phyloP scores from a whole-genome alignment of 2,888 invertebrate species.

The Rhagonycha lutea region DNA sequence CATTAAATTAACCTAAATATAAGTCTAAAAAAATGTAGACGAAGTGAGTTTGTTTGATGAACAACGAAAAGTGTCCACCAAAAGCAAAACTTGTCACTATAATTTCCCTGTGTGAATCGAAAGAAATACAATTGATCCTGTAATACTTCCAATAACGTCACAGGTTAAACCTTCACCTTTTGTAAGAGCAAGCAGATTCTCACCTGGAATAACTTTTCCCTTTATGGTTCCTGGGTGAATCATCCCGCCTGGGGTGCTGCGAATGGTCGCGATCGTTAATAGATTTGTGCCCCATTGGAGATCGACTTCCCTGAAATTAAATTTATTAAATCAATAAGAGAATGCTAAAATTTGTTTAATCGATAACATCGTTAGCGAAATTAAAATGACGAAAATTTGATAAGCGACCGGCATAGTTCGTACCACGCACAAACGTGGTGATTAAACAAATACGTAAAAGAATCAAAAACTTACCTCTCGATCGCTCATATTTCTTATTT shows the following conservation, averaged over 20 bases:
- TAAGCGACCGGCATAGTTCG: constrained; percentile 16
- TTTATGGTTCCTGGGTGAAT: constrained; percentile 53
- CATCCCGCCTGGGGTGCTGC: constrained; percentile 51
- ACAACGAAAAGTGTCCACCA: constrained; percentile 6
- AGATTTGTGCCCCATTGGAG: constrained; percentile 45
- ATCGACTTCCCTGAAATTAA: constrained; percentile 45
- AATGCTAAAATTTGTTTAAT: constrained; percentile 1
- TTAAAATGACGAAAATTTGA: not conserved
- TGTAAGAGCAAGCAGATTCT: constrained; percentile 10
- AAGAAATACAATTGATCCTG: constrained; percentile 12
- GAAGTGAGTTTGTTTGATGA: constrained; percentile 9
- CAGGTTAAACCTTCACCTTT: constrained; percentile 11
- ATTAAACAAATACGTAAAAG: not conserved
- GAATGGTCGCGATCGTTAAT: constrained; percentile 50
- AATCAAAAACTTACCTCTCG: constrained; percentile 43
- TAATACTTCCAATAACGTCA: constrained; percentile 29
- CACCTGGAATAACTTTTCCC: constrained; percentile 54
- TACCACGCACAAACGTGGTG: not conserved
- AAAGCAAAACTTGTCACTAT: constrained; percentile 17
- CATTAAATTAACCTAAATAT: not conserved
- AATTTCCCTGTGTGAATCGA: constrained; percentile 30
- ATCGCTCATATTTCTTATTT: constrained; percentile 42
- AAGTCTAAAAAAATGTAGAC: constrained; percentile 1
- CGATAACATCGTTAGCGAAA: constrained; percentile 4
- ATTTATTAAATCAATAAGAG: constrained; percentile 22